Evolutionary conservation across 2,113 vertebrate genomes (phyloP).

Genomic region (Tympanuchus pallidicinctus): DNA sequence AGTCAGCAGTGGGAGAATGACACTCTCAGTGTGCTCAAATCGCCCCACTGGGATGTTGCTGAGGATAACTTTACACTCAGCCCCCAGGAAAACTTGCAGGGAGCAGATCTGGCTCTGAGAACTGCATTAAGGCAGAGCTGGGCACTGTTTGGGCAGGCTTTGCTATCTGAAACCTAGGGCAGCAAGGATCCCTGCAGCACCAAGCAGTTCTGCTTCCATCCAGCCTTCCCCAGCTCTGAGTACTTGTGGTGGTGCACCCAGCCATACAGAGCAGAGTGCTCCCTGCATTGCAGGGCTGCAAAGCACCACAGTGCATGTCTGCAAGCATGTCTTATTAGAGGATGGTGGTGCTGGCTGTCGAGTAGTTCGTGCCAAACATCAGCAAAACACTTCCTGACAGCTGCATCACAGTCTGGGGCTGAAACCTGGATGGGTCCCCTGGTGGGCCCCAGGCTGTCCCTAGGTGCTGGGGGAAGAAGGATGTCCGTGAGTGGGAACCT

Average conservation of each 20-base stretch:
- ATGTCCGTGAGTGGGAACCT: rapidly evolving
- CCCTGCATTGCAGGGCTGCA: not conserved
- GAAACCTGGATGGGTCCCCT: not conserved
- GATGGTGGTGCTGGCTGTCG: not conserved
- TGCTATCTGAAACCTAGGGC: not conserved
- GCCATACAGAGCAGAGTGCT: too few species aligned
- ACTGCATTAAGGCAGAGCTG: rapidly evolving
- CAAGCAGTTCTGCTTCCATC: not conserved
- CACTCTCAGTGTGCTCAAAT: not conserved
- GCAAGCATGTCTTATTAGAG: not conserved
- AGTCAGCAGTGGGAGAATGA: not conserved
- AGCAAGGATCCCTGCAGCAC: not conserved
- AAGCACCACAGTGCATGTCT: not conserved
- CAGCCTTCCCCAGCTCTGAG: not conserved
- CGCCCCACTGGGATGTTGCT: not conserved
- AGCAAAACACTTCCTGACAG: constrained; percentile 19
- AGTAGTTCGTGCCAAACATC: not conserved
- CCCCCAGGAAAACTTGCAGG: not conserved
- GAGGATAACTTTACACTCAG: not conserved
- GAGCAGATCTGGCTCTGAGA: not conserved
- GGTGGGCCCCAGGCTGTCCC: not conserved
- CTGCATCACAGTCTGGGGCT: not conserved
- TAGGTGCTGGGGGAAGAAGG: not conserved
- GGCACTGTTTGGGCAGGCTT: not conserved
- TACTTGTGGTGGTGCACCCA: not conserved